phyloP scores from a whole-genome alignment of 2,888 invertebrate genomes.

The Branchipolynoe longqiensis region DNA sequence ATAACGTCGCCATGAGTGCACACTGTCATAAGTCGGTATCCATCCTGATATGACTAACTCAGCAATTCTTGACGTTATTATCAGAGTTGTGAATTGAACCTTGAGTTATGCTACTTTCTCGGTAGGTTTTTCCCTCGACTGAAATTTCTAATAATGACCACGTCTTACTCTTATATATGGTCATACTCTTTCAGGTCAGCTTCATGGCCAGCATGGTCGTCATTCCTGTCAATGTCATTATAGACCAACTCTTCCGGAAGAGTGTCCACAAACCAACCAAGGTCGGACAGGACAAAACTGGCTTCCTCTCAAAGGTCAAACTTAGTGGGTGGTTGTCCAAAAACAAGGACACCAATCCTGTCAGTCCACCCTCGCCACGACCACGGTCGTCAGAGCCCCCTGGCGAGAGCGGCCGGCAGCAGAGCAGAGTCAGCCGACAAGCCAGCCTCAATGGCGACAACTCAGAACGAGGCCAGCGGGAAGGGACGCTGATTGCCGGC shows the following conservation, averaged over 20 bases:
- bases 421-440: not conserved
- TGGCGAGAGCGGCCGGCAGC: not conserved
- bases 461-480: not conserved
- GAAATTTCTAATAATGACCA: too few species aligned
- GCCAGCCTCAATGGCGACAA: not conserved
- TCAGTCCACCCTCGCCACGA: not conserved
- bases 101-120: too few species aligned
- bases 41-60: too few species aligned
- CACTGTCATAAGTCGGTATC: too few species aligned
- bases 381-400: not conserved
- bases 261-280: constrained; percentile 57
- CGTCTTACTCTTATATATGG: not conserved
- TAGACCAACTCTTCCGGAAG: constrained; percentile 82
- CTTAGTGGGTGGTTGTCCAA: constrained; percentile 36
- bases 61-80: too few species aligned
- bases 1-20: too few species aligned
- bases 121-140: too few species aligned
- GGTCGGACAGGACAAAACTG: constrained; percentile 32
- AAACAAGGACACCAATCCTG: not conserved
- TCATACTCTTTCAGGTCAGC: constrained; percentile 62
- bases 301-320: constrained; percentile 28
- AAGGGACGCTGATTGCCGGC: too few species aligned
- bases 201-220: constrained; percentile 81
- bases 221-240: constrained; percentile 82
- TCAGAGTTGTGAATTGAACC: too few species aligned